Evolutionary conservation across 2,797 vertebrate genomes (phyloP).

Genomic region (Clarias fuscus): DNA sequence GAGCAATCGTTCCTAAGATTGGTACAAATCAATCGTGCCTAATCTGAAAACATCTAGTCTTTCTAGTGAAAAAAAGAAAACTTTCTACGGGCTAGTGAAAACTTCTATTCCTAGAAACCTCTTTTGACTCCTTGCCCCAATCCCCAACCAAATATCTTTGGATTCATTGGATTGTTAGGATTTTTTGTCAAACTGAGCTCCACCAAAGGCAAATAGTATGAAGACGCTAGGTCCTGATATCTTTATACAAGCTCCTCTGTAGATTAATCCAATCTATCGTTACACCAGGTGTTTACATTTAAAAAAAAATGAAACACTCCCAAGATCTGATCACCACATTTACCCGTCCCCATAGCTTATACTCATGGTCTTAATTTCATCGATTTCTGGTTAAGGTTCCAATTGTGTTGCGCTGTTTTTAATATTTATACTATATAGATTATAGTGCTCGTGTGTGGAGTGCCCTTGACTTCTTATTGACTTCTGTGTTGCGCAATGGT

Average conservation of each 20-base stretch:
- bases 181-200: not conserved
- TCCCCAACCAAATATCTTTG: not conserved
- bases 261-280: not conserved
- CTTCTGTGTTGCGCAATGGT: not conserved
- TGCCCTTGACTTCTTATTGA: conserved; percentile 16
- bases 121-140: no score
- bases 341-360: not conserved
- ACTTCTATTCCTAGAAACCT: not conserved
- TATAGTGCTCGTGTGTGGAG: not conserved
- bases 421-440: not conserved
- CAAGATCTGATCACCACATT: not conserved
- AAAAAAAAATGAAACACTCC: not conserved
- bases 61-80: no score
- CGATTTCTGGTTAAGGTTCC: no score
- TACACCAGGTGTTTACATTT: not conserved
- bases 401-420: not conserved
- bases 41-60: no score
- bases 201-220: not conserved
- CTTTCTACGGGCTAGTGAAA: no score
- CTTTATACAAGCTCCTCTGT: no score
- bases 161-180: not conserved
- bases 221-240: not conserved
- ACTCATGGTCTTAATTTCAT: not conserved
- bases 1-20: no score
- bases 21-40: no score